Evolutionary conservation across 2,888 invertebrate species (phyloP), one percentile per base, ranked within the genome.

Genomic region (Leptogaster cylindrica): DNA sequence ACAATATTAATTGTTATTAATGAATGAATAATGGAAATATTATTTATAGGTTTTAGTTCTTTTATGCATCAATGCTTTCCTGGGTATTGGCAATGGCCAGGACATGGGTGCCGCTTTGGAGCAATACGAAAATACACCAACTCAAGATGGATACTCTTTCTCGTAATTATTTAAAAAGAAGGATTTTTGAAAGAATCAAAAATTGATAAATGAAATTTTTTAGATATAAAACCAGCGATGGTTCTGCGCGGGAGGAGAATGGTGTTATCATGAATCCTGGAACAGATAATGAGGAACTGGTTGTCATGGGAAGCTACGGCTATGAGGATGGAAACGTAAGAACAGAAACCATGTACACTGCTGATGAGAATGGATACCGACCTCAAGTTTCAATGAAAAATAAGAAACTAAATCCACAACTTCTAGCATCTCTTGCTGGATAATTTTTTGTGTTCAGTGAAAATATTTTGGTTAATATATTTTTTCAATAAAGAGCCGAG

Each of bases 351-450:
- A 78, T 79, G 78, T 81, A 81, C 70, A 79, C 79, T 2, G 80
- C 81, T 55, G 81, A 80, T 58, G 81, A 81, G 69, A 76, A 77
- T 70, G 80, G 81, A 51, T 81, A 80, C 70, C 77, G 77, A 39
- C 66, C 80, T 2, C 75, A 76, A 18, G 77, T 77, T 31, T 70
- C 72, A 70, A 71, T 78, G 23, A 79, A 78, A 72, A 77, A 77
- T 27, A 77, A 77, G 44, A 78, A 77, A 69, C 46, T 72, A 2
- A 71, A 71, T 67, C 72, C 72, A 6, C 72, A 72, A 44, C 70
- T 72, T 10, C 33, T 73, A 3, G 68, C 52, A 41, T 69, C 68
- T 3, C 65, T 73, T 2, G 58, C 70, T 48, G 73, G 73, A 3
- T 73, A 71, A 58, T 16, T 20, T 4, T 7, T 5, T 25, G 10